Evolutionary conservation across 92 coral and sea anemone species (phyloP).

Genomic region (Pocillopora grandis): DNA sequence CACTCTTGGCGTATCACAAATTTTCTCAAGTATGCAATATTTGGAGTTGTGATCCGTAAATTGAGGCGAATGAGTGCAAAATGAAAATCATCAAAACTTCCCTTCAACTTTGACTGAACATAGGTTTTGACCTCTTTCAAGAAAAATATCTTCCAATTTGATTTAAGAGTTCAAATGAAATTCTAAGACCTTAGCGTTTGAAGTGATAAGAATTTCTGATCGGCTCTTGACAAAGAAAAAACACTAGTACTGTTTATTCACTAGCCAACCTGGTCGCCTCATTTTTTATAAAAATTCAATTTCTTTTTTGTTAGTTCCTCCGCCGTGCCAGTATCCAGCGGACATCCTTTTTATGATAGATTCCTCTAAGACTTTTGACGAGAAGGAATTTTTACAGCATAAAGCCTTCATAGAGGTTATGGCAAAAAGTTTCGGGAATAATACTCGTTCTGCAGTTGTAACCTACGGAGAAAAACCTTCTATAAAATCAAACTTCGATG

Average conservation of each 20-base stretch:
- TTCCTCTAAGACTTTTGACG: constrained; percentile 37
- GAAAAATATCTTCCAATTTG: no score
- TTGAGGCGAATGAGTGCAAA: no score
- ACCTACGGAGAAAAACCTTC: constrained; percentile 49
- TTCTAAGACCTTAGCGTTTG: no score
- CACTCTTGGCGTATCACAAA: no score
- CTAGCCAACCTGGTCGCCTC: not conserved
- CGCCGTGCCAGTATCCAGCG: constrained; percentile 41
- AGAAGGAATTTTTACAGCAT: constrained; percentile 28
- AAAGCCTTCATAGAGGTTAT: constrained; percentile 40
- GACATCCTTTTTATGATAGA: constrained; percentile 56
- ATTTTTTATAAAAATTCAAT: not conserved
- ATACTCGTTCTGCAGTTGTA: constrained; percentile 48
- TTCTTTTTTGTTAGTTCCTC: constrained; percentile 29
- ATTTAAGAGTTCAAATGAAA: no score
- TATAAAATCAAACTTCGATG: constrained; percentile 18
- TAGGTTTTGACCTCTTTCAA: no score
- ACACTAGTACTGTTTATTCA: not conserved
- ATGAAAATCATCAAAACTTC: no score
- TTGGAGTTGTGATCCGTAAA: no score
- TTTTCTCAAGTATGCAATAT: no score
- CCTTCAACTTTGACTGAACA: no score
- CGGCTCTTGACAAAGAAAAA: no score
- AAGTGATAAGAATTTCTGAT: no score
- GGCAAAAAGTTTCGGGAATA: constrained; percentile 33